These are phyloP conservation scores for Dryobotodes eremita DNA, from an alignment of 2,888 invertebrate species.

Conservation along the genomic window DNA sequence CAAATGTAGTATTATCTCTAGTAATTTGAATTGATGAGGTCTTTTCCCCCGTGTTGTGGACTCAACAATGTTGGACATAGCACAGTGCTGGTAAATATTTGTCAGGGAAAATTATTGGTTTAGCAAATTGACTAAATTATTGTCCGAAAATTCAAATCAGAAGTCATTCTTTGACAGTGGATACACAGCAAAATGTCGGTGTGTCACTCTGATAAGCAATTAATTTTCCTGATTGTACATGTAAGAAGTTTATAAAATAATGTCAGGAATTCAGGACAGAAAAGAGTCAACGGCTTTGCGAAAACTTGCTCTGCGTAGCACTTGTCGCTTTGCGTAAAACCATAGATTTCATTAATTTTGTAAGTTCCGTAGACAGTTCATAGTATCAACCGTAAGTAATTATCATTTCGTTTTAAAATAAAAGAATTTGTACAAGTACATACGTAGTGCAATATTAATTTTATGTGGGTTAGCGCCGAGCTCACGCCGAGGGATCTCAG, in stretches of 20 bases:
- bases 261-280: background rate
- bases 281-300: background rate
- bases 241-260: background rate
- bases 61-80: background rate
- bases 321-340: background rate
- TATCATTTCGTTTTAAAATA: slow-evolving; percentile 14
- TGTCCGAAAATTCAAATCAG: background rate
- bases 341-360: background rate
- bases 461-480: slow-evolving; percentile 45
- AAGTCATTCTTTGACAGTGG: background rate
- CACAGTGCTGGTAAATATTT: slow-evolving; percentile 10
- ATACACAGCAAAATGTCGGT: too few species aligned
- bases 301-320: background rate
- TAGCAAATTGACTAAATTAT: slow-evolving; percentile 6
- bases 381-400: background rate
- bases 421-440: slow-evolving; percentile 21
- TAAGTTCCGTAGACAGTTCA: background rate
- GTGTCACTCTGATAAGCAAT: background rate
- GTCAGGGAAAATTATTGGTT: background rate
- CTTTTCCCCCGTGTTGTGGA: slow-evolving; percentile 32
- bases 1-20: slow-evolving; percentile 32
- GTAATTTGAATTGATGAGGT: slow-evolving; percentile 53
- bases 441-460: slow-evolving; percentile 44
- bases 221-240: too few species aligned
- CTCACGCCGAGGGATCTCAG: slow-evolving; percentile 53